phyloP scores from a whole-genome alignment of 2,113 vertebrate species.

The Rhabdomys dilectus region DNA sequence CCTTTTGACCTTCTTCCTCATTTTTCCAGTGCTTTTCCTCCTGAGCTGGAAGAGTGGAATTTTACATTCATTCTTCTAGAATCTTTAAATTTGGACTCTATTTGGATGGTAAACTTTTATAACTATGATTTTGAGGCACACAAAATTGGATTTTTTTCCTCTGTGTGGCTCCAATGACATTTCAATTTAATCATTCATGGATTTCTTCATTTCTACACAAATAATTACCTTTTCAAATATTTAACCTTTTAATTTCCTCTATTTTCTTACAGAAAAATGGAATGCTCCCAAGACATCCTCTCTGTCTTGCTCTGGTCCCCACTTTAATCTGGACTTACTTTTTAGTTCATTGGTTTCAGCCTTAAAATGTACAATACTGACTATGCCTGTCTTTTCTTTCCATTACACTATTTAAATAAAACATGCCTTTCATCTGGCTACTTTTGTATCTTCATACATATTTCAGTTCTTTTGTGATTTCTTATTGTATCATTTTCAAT shows the following conservation, averaged over 20 bases:
- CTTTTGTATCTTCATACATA: background rate
- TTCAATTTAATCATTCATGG: background rate
- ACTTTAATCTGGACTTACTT: background rate
- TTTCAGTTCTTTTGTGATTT: background rate
- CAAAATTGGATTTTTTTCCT: background rate
- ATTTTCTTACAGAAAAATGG: background rate
- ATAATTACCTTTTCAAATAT: slow-evolving; percentile 3
- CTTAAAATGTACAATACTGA: background rate
- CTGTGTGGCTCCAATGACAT: background rate
- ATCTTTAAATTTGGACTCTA: background rate
- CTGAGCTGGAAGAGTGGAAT: background rate
- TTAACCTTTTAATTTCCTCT: background rate
- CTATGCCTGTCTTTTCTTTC: background rate
- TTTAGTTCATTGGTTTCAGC: background rate
- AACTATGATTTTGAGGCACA: background rate
- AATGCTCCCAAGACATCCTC: background rate
- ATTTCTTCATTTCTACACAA: slow-evolving; percentile 30
- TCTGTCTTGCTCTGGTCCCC: no score
- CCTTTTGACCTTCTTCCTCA: accelerated
- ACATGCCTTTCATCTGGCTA: background rate
- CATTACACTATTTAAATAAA: background rate
- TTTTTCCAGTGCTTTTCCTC: background rate
- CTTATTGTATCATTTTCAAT: background rate
- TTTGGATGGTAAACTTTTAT: background rate
- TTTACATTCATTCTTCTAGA: background rate